Evolutionary conservation across 1,140 invertebrate genomes (phyloP).

Genomic region (Potamilus streckersoni): DNA sequence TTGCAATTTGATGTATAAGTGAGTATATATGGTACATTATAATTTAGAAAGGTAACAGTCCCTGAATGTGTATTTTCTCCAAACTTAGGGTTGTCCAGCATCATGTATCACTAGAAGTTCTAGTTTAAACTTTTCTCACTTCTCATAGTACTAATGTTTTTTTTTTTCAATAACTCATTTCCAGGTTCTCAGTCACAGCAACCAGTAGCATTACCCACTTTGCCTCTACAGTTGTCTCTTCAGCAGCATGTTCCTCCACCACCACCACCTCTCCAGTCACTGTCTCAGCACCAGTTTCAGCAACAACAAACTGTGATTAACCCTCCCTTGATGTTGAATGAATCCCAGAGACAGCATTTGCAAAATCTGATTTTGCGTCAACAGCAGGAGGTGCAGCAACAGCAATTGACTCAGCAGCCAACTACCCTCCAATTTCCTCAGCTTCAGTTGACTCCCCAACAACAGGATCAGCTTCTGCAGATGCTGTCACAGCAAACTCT

Average conservation of each 20-base stretch:
- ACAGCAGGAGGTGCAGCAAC: conserved; percentile 48
- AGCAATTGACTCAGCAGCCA: conserved; percentile 41
- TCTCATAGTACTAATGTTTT: no score
- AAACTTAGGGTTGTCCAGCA: no score
- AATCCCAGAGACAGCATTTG: conserved; percentile 26
- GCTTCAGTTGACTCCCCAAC: conserved; percentile 48
- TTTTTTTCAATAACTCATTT: no score
- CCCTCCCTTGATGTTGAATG: conserved; percentile 26
- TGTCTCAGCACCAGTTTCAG: conserved; percentile 41
- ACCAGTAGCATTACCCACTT: no score
- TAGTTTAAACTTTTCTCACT: no score
- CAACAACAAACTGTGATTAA: conserved; percentile 38
- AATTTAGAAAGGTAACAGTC: no score
- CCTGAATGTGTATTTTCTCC: no score
- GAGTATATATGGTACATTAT: no score
- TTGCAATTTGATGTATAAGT: no score
- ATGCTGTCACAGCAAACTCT: conserved; percentile 34
- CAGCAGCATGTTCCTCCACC: conserved; percentile 2
- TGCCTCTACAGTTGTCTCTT: no score
- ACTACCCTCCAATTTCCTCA: conserved; percentile 40
- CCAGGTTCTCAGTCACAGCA: no score
- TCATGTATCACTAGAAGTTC: no score
- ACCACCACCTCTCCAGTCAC: conserved; percentile 23
- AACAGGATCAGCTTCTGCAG: conserved; percentile 69
- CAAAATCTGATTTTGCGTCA: conserved; percentile 40